Evolutionary conservation across 2,113 vertebrate species (phyloP), one percentile per base, ranked within the genome.

Genomic region (Apeltes quadracus): DNA sequence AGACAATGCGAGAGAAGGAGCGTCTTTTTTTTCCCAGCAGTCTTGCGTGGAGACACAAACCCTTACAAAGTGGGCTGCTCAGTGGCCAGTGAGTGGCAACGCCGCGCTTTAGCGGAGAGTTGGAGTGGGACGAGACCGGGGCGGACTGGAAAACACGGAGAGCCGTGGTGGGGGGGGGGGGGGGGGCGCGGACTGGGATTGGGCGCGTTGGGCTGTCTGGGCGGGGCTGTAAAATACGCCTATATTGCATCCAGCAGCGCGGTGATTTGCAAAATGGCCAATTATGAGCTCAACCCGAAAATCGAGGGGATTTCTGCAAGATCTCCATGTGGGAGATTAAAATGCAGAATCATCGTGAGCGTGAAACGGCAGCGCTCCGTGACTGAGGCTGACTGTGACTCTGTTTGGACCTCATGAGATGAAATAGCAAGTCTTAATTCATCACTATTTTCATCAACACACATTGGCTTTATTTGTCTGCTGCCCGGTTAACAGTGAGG

Each of bases 81-180:
- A 86, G 88, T 86, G 89, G 79, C 87, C 89, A 86, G 83, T 84
- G 83, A 85, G 77, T 91, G 91, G 85, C 88, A 90, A 86, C 91
- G 89, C 77, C 72, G 88, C 69, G 91, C 87, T 88, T 84, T 85
- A 86, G 89, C 88, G 72, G 84, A 81, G 84, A 70, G 84, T 83
- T 85, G 59, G 88, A 87, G 92, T 83, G 87, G 88, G 90, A 90
- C 84, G 90, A 92, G 91, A 86, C 81, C 7, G 69, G 56, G 88
- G 90, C 53, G 62, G 84, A 50, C 69, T 85, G 80, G 76, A 93
- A 93, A 93, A 92, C 86, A 36, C 88, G 92, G 92, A 85, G 83
- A 69, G 73, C 27, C 43, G 65, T 75, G 72, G 25, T 51, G 61
- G 55, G 14, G 18, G 32, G 18, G 23, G 76, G 85, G 55, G 14